Conservation (phyloP, 2,113 vertebrate species). For the Istiophorus platypterus region DNA sequence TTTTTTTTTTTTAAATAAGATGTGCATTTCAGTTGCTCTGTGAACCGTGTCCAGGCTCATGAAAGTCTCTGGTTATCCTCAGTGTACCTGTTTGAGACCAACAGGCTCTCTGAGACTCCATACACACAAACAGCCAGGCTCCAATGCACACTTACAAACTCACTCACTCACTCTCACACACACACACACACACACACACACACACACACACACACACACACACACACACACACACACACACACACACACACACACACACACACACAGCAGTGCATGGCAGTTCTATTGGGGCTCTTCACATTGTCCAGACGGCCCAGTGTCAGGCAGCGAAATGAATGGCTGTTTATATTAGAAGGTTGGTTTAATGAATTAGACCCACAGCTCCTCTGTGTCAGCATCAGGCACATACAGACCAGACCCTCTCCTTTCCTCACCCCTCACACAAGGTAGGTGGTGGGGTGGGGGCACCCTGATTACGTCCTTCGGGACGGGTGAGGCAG, state of each 20-base stretch:
- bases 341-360: conserved; percentile 99
- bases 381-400: conserved; percentile 92
- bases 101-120: conserved; percentile 50
- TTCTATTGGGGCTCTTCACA: conserved; percentile 88
- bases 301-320: conserved; percentile 96
- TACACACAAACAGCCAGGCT: conserved; percentile 52
- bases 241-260: conserved; percentile 48
- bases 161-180: conserved; percentile 15
- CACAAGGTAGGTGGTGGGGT: conserved; percentile 80
- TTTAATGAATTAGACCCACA: conserved; percentile 99
- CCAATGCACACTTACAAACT: conserved; percentile 13
- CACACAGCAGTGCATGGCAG: conserved; percentile 65
- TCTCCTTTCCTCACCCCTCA: conserved; percentile 40
- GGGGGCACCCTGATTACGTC: conserved; percentile 92
- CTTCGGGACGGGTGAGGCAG: conserved; percentile 84
- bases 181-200: conserved; percentile 34
- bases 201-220: conserved; percentile 47
- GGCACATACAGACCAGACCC: conserved; percentile 95
- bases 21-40: conserved; percentile 48
- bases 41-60: conserved; percentile 44
- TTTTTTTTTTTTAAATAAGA: conserved; percentile 24
- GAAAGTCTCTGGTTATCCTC: conserved; percentile 73
- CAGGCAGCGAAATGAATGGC: conserved; percentile 97
- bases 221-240: conserved; percentile 20
- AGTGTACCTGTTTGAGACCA: conserved; percentile 66